A percentile compares a stretch with the other conserved stretches of the same genome.
phyloP scores from a whole-genome alignment of 2,888 invertebrate genomes.

The Torymus auratus region DNA sequence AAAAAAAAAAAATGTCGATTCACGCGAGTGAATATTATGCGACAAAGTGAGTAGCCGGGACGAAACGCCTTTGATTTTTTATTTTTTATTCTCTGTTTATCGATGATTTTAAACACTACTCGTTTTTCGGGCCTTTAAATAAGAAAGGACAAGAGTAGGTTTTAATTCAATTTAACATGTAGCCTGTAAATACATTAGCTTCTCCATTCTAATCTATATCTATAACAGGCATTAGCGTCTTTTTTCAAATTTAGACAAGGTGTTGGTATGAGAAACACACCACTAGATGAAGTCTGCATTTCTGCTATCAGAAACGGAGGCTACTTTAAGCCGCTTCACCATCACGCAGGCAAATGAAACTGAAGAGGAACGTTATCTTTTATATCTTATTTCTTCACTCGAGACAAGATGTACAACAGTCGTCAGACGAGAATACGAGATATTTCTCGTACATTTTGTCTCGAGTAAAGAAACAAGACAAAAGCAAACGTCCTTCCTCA shows the following conservation, averaged over 20 bases:
- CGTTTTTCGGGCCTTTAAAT: too few relatives aligned
- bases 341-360: conserved; percentile 29
- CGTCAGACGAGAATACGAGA: conserved; percentile 68
- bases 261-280: too few relatives aligned
- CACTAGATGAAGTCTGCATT: conserved; percentile 32
- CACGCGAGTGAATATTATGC: conserved; percentile 75
- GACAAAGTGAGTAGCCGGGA: conserved; percentile 78
- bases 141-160: too few relatives aligned
- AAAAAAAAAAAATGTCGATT: conserved; percentile 62
- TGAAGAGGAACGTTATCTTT: conserved; percentile 62
- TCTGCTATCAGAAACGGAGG: too few relatives aligned
- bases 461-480: conserved; percentile 63
- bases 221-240: too few relatives aligned
- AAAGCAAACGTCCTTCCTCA: conserved; percentile 62
- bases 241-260: too few relatives aligned
- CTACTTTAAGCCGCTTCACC: too few relatives aligned
- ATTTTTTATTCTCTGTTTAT: conserved; percentile 68
- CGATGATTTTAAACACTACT: conserved; percentile 64
- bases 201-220: too few relatives aligned
- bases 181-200: too few relatives aligned
- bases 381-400: conserved; percentile 62
- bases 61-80: too few relatives aligned
- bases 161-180: too few relatives aligned
- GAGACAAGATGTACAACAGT: conserved; percentile 59
- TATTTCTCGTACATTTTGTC: conserved; percentile 63